These are phyloP conservation scores for Spicauda simplicius DNA, from an alignment of 2,888 invertebrate species.

Conservation along the genomic window DNA sequence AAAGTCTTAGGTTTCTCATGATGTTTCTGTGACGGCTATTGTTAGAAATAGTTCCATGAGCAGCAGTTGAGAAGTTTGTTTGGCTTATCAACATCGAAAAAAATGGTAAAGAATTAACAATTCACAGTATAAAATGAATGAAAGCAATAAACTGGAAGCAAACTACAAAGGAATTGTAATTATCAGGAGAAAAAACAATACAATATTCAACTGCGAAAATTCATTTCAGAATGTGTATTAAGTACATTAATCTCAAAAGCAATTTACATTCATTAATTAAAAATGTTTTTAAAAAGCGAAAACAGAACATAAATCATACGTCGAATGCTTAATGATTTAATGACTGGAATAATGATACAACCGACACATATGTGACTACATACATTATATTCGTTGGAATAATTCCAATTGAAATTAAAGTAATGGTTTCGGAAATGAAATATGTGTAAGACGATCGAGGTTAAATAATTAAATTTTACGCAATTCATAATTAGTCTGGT, in stretches of 20 bases:
- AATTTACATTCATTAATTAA: conserved; percentile 35
- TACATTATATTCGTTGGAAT: conserved; percentile 5
- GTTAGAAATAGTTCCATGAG: no score
- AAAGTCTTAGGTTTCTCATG: no score
- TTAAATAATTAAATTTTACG: not conserved
- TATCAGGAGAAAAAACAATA: not conserved
- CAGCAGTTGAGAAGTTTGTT: no score
- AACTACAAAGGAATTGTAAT: not conserved
- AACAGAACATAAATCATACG: conserved; percentile 25
- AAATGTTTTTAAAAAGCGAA: conserved; percentile 35
- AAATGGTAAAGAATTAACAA: no score
- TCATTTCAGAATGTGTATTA: not conserved
- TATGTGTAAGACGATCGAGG: conserved; percentile 5
- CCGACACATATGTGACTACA: conserved; percentile 20
- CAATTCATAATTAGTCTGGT: no score
- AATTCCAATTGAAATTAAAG: conserved; percentile 17
- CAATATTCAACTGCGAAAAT: not conserved
- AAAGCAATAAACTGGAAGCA: not conserved
- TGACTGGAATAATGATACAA: conserved; percentile 34
- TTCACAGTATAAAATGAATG: no score
- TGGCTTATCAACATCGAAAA: no score
- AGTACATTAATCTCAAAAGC: conserved; percentile 23
- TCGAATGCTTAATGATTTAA: conserved; percentile 40
- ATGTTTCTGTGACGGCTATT: no score
- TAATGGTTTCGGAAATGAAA: conserved; percentile 24